Base-by-base conservation (phyloP, 2,888 invertebrate genomes). In the Philereme vetulata region DNA sequence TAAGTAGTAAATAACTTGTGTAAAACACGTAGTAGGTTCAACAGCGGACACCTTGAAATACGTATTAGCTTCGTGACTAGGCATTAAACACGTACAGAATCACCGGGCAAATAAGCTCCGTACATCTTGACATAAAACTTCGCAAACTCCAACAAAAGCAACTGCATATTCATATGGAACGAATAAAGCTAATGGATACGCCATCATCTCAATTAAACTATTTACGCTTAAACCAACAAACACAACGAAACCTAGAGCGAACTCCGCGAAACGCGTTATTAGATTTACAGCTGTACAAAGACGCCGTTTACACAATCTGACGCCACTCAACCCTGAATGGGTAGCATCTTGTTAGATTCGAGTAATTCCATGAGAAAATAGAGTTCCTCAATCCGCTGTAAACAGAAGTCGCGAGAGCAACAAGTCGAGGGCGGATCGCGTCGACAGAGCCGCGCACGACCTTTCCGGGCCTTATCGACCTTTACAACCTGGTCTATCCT, bases 321-420 rank as follows among this genome's bases (percentile, higher is more conserved):
- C 71, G 71, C 64, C 67, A 72, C 70, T 72, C 70, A 69, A 74
- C 74, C 72, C 72, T 72, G 66, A 52, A 64, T 68, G 49, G 54
- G 59, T 64, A 62, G 5, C 35, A 2, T 6, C 57, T 48, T 44
- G 44, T 57, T 57, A 36, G 51, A 47, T 54, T 58, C 51, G 58
- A 60, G 51, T 64, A 58, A 60, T 57, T 66, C 59, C 55, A 64
- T 66, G 59, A 54, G 64, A 70, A 76, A 81, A 76, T 77, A 75
- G 72, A 76, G 74, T 43, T 47, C 6, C 72, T 21, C 21, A 21
- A 73, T 73, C 76, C 72, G 72, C 74, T 77, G 85, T 85, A 85
- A 86, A 85, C 82, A 84, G 59, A 43, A 54, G 77, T 68, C 72
- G 64, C 60, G 64, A 72, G 77, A 77, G 89, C 89, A 90, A 90